Base-by-base conservation (phyloP, 2,888 invertebrate genomes). In the Napeogenes sylphis region DNA sequence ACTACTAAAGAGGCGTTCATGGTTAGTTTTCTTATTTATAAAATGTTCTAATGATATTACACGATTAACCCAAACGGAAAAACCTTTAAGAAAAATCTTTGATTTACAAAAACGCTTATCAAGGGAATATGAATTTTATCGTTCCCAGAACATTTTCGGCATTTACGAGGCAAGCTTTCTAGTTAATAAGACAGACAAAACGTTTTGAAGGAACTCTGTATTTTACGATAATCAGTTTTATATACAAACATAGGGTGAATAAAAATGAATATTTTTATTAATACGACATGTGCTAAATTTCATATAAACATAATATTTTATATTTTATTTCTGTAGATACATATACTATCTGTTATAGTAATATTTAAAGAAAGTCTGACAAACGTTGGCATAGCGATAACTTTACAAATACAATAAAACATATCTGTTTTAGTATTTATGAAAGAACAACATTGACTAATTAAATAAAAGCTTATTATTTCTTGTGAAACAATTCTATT, bases 101-200 rank as follows among this genome's bases (percentile, higher is more conserved):
- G 51, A 65, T 62, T 65, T 59, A 63, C 55, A 58, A 63, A 64
- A 68, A 63, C 64, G 67, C 67, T 62, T 68, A 65, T 62, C 68
- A 59, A 59, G 67, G 62, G 66, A 68, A 69, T 66, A 67, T 59
- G 61, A 66, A 68, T 70, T 69, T 68, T 70, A 70, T 73, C 67
- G 60, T 64, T 65, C 61, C 67, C 58, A 60, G 65, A 69, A 73
- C 69, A 66, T 69, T 63, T 70, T 71, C 58, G 61, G 67, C 68
- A 69, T 73, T 73, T 71, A 73, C 70, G 67, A 70, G 56, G 68
- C 68, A 68, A 75, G 78, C 82, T 82, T 75, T 82, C 76, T 76
- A 76, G 74, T 75, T 81, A 82, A 82, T 82, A 81, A 80, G 76
- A 72, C 70, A 66, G 67, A 63, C 63, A 58, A 61, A 68, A 72